phyloP scores from a whole-genome alignment of 2,113 vertebrate genomes.

The Colinus virginianus region DNA sequence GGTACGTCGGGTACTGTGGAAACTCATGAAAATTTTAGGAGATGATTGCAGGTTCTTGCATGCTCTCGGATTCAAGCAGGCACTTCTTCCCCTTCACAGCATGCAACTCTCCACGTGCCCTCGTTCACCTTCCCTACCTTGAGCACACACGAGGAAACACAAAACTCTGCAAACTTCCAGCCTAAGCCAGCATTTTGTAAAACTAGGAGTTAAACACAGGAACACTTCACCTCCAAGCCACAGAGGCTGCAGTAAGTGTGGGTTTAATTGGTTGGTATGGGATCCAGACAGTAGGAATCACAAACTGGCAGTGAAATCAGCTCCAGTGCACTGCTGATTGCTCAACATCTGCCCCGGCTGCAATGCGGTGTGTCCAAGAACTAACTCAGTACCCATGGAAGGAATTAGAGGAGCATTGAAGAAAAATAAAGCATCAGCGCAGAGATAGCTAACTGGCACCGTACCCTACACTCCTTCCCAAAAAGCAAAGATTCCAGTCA shows the following conservation, averaged over 20 bases:
- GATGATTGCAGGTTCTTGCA: not conserved
- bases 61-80: not conserved
- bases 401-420: not conserved
- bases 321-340: conserved; percentile 51
- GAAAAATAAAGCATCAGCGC: not conserved
- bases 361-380: not conserved
- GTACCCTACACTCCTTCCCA: not conserved
- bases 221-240: conserved; percentile 66
- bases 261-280: conserved; percentile 62
- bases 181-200: conserved; percentile 68
- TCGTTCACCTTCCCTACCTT: not conserved
- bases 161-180: conserved; percentile 52
- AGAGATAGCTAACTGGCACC: not conserved
- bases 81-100: not conserved
- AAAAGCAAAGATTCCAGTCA: not conserved
- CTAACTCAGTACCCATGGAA: not conserved
- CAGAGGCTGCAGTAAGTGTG: conserved; percentile 60
- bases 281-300: conserved; percentile 39
- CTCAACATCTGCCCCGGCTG: conserved; percentile 56
- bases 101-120: not conserved
- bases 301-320: conserved; percentile 46
- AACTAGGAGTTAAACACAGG: conserved; percentile 48
- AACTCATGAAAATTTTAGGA: not conserved
- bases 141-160: conserved; percentile 18
- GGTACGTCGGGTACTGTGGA: not conserved